Conservation (phyloP, 2,797 vertebrate genomes). For the Enteromius mattozi region DNA sequence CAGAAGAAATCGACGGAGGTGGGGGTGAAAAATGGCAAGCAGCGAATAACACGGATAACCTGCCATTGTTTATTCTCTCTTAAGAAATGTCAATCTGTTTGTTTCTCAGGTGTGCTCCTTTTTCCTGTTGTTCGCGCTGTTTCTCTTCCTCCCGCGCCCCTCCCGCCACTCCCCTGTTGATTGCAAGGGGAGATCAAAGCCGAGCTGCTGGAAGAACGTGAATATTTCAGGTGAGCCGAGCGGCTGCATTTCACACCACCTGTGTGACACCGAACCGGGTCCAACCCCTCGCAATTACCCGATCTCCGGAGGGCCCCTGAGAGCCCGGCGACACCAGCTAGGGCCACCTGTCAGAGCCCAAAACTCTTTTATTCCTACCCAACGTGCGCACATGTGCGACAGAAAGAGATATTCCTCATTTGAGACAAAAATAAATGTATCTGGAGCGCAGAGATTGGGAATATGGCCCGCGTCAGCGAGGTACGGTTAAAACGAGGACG, state of each 20-base stretch:
- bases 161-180: conserved; percentile 67
- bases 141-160: conserved; percentile 67
- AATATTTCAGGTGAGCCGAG: conserved; percentile 85
- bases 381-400: conserved; percentile 37
- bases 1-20: conserved; percentile 63
- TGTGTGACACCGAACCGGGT: conserved; percentile 74
- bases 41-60: conserved; percentile 70
- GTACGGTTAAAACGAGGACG: conserved; percentile 52
- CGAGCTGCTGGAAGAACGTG: conserved; percentile 77
- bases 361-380: conserved; percentile 66
- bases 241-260: conserved; percentile 78
- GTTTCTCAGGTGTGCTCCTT: conserved; percentile 82
- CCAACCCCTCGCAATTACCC: conserved; percentile 70
- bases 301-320: conserved; percentile 53
- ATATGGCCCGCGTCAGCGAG: conserved; percentile 68
- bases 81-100: conserved; percentile 84
- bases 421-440: conserved; percentile 83
- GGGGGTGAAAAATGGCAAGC: conserved; percentile 54
- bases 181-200: conserved; percentile 81
- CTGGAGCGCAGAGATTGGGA: conserved; percentile 81
- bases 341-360: conserved; percentile 81
- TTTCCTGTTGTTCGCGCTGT: conserved; percentile 81
- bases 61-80: conserved; percentile 85
- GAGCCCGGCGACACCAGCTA: conserved; percentile 77
- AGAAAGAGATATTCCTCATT: conserved; percentile 67